These are phyloP conservation scores for Eptesicus fuscus DNA, from an alignment of 2,113 vertebrate species.

Conservation along the genomic window DNA sequence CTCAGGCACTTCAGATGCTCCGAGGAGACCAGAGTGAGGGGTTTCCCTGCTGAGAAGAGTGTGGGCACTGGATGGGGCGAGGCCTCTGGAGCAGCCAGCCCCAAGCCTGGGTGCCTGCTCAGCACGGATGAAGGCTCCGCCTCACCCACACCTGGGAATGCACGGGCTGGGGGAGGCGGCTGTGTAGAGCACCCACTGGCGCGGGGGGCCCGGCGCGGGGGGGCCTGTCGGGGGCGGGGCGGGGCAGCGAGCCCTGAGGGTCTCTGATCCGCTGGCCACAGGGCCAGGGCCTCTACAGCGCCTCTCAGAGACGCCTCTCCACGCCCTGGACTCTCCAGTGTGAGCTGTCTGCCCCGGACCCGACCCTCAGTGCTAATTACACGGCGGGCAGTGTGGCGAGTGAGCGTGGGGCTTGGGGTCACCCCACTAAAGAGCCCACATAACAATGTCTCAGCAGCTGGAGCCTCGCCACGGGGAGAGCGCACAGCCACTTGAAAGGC, in stretches of 20 bases:
- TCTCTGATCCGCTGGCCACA: neutral
- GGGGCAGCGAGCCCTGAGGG: neutral
- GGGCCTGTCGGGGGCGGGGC: neutral
- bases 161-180: rapidly evolving
- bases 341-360: neutral
- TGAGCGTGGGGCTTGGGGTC: neutral
- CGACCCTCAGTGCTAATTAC: constrained; percentile 18
- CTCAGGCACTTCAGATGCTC: neutral
- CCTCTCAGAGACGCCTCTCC: neutral
- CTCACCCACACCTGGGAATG: neutral
- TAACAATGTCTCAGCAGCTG: constrained; percentile 32
- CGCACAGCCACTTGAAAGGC: constrained; percentile 51
- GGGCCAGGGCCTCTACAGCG: neutral
- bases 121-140: neutral
- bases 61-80: neutral
- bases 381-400: rapidly evolving
- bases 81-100: neutral
- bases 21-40: neutral
- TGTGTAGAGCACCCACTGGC: rapidly evolving
- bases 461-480: neutral
- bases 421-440: constrained; percentile 30
- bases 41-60: neutral
- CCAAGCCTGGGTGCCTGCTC: rapidly evolving
- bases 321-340: neutral
- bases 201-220: rapidly evolving